Evolutionary conservation across 2,113 vertebrate species (phyloP).

Genomic region (Recurvirostra avosetta): DNA sequence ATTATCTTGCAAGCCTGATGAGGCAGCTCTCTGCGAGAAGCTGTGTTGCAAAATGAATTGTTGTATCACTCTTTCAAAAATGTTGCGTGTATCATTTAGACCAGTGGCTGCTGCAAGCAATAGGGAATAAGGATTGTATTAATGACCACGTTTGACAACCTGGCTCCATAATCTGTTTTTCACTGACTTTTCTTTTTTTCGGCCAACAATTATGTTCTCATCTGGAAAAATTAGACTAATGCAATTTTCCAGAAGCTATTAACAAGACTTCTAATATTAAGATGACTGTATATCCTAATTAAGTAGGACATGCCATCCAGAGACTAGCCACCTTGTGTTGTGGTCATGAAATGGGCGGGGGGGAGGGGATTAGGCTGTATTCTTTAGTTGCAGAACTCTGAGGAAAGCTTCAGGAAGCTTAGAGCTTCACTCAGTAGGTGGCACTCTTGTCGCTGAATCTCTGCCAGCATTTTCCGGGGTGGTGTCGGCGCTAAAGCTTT

Average conservation of each 20-base stretch:
- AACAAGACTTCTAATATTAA: neutral
- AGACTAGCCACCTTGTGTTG: neutral
- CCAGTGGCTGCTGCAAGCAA: neutral
- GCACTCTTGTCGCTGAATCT: neutral
- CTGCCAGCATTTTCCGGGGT: neutral
- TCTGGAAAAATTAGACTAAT: neutral
- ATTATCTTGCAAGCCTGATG: neutral
- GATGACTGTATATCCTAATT: neutral
- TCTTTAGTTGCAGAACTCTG: neutral
- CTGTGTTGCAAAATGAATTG: neutral
- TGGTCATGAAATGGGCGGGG: neutral
- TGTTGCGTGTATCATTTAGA: neutral
- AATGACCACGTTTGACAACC: neutral
- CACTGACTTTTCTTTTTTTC: neutral
- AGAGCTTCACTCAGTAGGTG: neutral
- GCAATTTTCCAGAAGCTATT: constrained; percentile 15
- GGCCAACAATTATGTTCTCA: neutral
- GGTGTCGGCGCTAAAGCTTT: neutral
- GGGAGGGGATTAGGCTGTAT: neutral
- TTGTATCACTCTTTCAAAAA: neutral
- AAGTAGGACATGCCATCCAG: neutral
- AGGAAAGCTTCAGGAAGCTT: neutral
- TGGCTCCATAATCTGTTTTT: neutral
- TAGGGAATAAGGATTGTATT: neutral
- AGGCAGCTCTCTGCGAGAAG: neutral